These are phyloP conservation scores for Drosophila borborema DNA, from an alignment of 2,888 invertebrate genomes.

Conservation along the genomic window DNA sequence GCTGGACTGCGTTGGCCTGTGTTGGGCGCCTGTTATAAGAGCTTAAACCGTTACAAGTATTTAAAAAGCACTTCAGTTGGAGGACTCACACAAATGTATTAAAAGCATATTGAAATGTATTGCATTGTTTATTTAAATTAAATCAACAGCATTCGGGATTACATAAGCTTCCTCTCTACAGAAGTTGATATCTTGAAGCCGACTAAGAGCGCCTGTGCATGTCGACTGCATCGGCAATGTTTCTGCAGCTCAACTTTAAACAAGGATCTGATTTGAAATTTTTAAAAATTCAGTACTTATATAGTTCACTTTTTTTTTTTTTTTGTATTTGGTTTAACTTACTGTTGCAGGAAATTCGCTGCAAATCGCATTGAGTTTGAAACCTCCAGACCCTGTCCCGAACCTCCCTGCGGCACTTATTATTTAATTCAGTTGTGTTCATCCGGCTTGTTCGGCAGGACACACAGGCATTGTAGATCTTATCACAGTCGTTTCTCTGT, in stretches of 20 bases:
- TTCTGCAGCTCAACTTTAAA: constrained; percentile 19
- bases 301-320: not conserved
- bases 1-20: constrained; percentile 17
- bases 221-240: constrained; percentile 27
- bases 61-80: constrained; percentile 69
- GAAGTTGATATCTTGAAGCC: not conserved
- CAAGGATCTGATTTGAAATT: constrained; percentile 8
- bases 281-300: not conserved
- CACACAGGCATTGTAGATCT: constrained; percentile 28
- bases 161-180: constrained; percentile 2
- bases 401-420: constrained; percentile 17
- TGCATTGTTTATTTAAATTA: constrained; percentile 56
- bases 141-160: constrained; percentile 33
- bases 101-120: constrained; percentile 60
- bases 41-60: constrained; percentile 77
- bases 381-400: constrained; percentile 36
- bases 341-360: constrained; percentile 46
- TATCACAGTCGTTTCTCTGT: constrained; percentile 24
- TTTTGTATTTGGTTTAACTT: not conserved
- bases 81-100: constrained; percentile 54
- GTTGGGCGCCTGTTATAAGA: constrained; percentile 50
- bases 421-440: constrained; percentile 21
- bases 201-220: constrained; percentile 30
- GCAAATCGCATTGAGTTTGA: constrained; percentile 39
- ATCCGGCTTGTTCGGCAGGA: not conserved